Conservation (phyloP, 1,140 invertebrate genomes). For the Gryllus bimaculatus region DNA sequence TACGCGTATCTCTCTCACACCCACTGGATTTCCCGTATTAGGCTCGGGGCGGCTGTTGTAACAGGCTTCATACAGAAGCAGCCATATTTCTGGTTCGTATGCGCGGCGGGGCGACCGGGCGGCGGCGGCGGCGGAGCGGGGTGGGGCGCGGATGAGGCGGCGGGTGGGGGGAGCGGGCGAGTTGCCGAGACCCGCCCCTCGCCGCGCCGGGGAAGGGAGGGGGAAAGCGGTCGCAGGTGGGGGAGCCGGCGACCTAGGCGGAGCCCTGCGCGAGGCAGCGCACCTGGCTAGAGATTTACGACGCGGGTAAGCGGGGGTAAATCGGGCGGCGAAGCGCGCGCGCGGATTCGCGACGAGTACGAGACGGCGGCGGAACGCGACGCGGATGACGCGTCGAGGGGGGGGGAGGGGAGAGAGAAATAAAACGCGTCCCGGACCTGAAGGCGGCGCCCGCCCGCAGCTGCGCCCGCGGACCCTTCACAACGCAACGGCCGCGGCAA, state of each 20-base stretch:
- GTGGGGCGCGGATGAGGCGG: not conserved
- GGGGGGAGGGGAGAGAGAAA: too few relatives aligned
- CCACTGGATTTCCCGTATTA: not conserved
- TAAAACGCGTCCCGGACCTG: too few relatives aligned
- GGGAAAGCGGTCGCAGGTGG: not conserved
- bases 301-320: not conserved
- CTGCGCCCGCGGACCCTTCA: too few relatives aligned
- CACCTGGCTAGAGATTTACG: not conserved
- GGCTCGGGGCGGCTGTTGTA: not conserved
- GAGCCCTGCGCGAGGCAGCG: not conserved
- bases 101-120: not conserved
- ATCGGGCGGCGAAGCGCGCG: not conserved
- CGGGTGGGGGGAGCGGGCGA: slow-evolving; percentile 12
- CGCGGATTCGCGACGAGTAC: too few relatives aligned
- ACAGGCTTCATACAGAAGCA: slow-evolving; percentile 9
- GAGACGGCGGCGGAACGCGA: too few relatives aligned
- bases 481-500: too few relatives aligned
- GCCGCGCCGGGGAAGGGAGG: not conserved
- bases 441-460: too few relatives aligned
- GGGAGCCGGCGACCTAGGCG: not conserved
- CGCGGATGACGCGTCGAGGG: too few relatives aligned
- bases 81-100: slow-evolving; percentile 19
- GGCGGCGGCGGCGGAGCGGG: not conserved
- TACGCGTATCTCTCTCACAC: not conserved
- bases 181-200: slow-evolving; percentile 20